These are phyloP conservation scores for Abrostola tripartita DNA, from an alignment of 2,888 invertebrate species.

Conservation along the genomic window DNA sequence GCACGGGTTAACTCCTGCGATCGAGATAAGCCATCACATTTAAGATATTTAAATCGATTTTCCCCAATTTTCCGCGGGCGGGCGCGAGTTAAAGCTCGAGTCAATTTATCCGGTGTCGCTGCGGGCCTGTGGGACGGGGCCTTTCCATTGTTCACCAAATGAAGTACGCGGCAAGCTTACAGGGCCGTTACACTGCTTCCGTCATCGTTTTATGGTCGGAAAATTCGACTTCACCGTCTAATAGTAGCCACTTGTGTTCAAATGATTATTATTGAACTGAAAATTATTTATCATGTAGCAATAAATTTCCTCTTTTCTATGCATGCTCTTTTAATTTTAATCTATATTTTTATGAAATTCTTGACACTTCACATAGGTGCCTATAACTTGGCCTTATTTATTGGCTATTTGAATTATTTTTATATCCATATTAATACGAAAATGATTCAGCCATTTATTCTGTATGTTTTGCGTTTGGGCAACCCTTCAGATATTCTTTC, in stretches of 20 bases:
- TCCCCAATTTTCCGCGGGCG: constrained; percentile 86
- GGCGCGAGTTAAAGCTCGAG: constrained; percentile 81
- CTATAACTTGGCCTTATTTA: too few relatives aligned
- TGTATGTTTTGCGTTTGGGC: constrained; percentile 32
- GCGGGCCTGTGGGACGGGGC: constrained; percentile 75
- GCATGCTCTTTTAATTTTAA: neutral
- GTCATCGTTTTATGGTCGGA: constrained; percentile 69
- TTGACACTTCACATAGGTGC: too few relatives aligned
- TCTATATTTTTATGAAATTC: too few relatives aligned
- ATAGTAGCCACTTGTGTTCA: constrained; percentile 26
- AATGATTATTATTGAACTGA: constrained; percentile 22
- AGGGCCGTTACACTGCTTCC: constrained; percentile 79
- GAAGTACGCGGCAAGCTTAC: constrained; percentile 81
- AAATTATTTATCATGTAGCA: neutral
- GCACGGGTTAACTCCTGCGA: constrained; percentile 73
- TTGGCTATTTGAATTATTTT: too few relatives aligned
- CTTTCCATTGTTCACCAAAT: constrained; percentile 85
- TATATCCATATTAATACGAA: neutral
- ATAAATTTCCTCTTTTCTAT: neutral
- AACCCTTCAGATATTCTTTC: constrained; percentile 79
- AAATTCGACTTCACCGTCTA: constrained; percentile 57
- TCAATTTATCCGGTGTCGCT: constrained; percentile 86
- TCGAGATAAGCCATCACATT: constrained; percentile 86
- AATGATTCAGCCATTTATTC: constrained; percentile 1
- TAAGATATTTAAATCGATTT: constrained; percentile 88